Conservation (phyloP, 1,140 invertebrate species). For the Drosophila repleta region DNA sequence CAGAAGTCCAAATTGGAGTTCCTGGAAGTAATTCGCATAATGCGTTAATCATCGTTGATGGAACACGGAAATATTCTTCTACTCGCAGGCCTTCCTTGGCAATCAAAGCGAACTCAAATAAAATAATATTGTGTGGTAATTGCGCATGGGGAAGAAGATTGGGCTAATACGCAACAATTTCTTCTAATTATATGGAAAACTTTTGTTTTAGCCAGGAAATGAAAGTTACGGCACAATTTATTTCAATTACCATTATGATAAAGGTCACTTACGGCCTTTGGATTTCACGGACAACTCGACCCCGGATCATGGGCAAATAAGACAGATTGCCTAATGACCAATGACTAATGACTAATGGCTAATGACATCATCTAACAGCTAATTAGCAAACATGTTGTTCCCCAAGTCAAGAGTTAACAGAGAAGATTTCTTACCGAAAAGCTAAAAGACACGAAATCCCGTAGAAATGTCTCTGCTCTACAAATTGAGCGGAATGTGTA, state of each 20-base stretch:
- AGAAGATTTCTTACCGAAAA: not conserved
- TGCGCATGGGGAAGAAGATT: not conserved
- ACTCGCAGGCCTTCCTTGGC: not conserved
- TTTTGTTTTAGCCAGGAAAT: conserved; percentile 16
- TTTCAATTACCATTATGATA: conserved; percentile 13
- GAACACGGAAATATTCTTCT: conserved; percentile 2
- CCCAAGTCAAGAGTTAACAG: not conserved
- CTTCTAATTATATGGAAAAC: conserved; percentile 9
- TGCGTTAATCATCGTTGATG: not conserved
- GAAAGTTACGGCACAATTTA: conserved; percentile 5
- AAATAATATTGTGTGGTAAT: not conserved
- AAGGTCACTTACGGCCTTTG: conserved; percentile 5
- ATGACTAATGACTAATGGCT: too few relatives aligned
- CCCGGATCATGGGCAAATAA: not conserved
- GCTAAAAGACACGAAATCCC: conserved; percentile 2
- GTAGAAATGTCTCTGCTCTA: not conserved
- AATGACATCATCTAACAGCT: conserved; percentile 12
- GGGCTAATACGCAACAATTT: conserved; percentile 4
- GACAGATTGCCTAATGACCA: conserved; percentile 15
- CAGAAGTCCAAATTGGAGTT: too few relatives aligned
- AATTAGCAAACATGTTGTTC: conserved; percentile 3
- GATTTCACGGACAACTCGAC: not conserved
- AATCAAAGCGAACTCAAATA: not conserved
- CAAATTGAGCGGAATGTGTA: conserved; percentile 11
- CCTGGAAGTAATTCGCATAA: too few relatives aligned